Evolutionary conservation across 2,113 vertebrate species (phyloP).

Genomic region (Nycticryphes semicollaris): DNA sequence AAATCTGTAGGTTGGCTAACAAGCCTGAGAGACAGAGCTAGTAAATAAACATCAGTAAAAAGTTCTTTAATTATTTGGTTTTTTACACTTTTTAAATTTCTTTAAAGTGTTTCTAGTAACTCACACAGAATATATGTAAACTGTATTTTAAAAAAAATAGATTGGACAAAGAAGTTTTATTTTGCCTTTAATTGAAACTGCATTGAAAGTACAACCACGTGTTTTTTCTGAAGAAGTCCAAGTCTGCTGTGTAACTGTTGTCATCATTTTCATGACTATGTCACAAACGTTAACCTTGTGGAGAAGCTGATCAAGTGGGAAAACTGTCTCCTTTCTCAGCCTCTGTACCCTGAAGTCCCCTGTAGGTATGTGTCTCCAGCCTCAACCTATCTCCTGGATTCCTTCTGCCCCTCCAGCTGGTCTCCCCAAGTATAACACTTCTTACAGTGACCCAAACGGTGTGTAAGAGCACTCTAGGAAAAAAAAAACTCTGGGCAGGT

Average conservation of each 20-base stretch:
- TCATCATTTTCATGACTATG: background rate
- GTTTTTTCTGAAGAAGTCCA: background rate
- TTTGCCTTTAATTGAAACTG: background rate
- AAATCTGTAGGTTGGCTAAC: background rate
- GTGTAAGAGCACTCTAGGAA: background rate
- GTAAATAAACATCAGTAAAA: background rate
- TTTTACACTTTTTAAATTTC: background rate
- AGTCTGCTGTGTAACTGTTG: background rate
- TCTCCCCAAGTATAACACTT: background rate
- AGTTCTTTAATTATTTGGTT: background rate
- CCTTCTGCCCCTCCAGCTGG: background rate
- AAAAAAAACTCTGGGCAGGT: background rate
- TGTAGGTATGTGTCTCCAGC: background rate
- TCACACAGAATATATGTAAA: background rate
- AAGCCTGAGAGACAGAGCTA: background rate
- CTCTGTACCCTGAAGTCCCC: background rate
- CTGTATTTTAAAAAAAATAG: background rate
- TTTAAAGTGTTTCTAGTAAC: background rate
- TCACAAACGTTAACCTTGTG: background rate
- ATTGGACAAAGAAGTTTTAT: background rate
- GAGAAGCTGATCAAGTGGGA: background rate
- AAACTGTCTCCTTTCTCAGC: background rate
- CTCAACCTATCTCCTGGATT: background rate
- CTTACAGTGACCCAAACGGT: background rate
- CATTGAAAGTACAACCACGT: background rate